phyloP scores from a whole-genome alignment of 2,797 vertebrate species.

The Aldrovandia affinis region DNA sequence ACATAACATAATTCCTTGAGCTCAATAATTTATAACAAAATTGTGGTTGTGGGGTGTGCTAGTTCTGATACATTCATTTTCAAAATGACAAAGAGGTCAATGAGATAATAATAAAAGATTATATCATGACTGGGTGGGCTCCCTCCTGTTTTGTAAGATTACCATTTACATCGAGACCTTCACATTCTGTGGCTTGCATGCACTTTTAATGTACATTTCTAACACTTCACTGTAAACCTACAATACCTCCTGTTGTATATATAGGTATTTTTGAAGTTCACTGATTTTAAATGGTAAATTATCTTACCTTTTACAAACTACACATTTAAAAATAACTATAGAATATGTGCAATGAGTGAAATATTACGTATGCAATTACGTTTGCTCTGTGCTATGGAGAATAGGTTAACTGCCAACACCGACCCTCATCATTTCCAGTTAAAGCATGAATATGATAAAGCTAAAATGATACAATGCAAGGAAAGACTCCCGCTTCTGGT shows the following conservation, averaged over 20 bases:
- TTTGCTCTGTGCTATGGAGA: not conserved
- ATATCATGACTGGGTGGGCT: slow-evolving; percentile 49
- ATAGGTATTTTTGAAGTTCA: not conserved
- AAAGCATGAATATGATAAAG: too few relatives aligned
- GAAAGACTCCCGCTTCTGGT: not conserved
- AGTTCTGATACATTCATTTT: slow-evolving; percentile 6
- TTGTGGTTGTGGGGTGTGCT: not conserved
- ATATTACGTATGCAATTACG: not conserved
- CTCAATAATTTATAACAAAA: not conserved
- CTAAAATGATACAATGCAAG: not conserved
- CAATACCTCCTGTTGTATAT: not conserved
- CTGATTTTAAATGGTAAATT: not conserved
- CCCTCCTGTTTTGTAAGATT: not conserved
- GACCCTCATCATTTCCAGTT: not conserved
- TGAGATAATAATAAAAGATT: slow-evolving; percentile 55
- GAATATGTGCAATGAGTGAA: not conserved
- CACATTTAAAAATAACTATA: not conserved
- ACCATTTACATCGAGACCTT: not conserved
- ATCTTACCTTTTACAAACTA: not conserved
- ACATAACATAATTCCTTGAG: not conserved
- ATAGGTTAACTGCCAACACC: not conserved
- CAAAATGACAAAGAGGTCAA: slow-evolving; percentile 45
- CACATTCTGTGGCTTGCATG: not conserved
- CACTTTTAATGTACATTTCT: slow-evolving; percentile 53
- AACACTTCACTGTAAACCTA: slow-evolving; percentile 17